These are phyloP conservation scores for Alviniconcha marisindica DNA, from an alignment of 1,140 invertebrate genomes.

Conservation along the genomic window DNA sequence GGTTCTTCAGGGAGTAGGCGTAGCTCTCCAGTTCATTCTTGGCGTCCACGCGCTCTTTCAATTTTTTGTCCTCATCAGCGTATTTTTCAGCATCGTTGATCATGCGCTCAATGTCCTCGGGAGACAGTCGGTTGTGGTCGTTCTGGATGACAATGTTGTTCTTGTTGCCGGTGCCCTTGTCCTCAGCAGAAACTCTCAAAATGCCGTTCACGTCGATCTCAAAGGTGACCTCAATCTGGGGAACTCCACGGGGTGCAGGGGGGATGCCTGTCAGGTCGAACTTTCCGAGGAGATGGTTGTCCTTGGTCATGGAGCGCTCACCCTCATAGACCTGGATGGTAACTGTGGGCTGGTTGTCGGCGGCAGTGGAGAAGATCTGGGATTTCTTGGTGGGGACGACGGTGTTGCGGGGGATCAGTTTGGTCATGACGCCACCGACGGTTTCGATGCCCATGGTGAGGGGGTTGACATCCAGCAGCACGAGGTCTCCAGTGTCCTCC, in stretches of 20 bases:
- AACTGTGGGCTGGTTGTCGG: conserved; percentile 99
- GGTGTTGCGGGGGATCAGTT: conserved; percentile 97
- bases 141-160: conserved; percentile 99
- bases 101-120: conserved; percentile 99
- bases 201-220: conserved; percentile 99
- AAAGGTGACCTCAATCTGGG: conserved; percentile 99
- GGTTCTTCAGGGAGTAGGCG: conserved; percentile 98
- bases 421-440: conserved; percentile 99
- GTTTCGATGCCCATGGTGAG: conserved; percentile 99
- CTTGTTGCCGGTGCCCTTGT: conserved; percentile 98
- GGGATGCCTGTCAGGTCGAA: conserved; percentile 99
- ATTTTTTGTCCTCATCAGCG: conserved; percentile 66
- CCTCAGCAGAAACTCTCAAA: conserved; percentile 93
- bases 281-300: conserved; percentile 98
- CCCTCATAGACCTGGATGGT: conserved; percentile 99
- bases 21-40: conserved; percentile 94
- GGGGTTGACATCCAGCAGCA: conserved; percentile 98
- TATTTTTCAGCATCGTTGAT: conserved; percentile 79
- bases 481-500: conserved; percentile 95
- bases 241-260: conserved; percentile 96
- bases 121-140: conserved; percentile 96
- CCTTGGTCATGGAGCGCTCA: conserved; percentile 99
- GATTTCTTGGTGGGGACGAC: conserved; percentile 99
- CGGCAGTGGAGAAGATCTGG: conserved; percentile 99
- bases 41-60: conserved; percentile 96